Base-by-base conservation (phyloP, 2,888 invertebrate genomes). In the Pheosia gnoma region DNA sequence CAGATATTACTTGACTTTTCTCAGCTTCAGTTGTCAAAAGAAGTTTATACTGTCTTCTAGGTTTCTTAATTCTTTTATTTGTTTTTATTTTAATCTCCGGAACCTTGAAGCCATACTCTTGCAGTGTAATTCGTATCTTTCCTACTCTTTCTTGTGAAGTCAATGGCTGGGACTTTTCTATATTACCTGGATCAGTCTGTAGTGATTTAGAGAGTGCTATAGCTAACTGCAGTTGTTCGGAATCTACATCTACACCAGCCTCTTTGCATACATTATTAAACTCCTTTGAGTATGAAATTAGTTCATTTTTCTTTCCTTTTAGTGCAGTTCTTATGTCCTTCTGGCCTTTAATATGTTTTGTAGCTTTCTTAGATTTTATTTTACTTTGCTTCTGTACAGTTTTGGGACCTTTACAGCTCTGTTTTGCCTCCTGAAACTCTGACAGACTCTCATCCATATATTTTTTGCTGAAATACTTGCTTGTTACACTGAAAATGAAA, bases 221-320 rank as follows among this genome's bases (percentile, higher is more conserved):
- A 54, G 96, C 96, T 83, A 96, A 77, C 81, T 96, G 95, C 66
- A 96, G 85, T 71, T 96, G 95, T 74, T 96, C 95, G 0, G 95
- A 88, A 87, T 96, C 95, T 56, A 95, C 87, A 81, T 96, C 95
- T 59, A 90, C 75, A 2, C 92, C 92, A 60, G 85, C 86, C 67
- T 84, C 77, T 63, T 84, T 86, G 70, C 89, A 94, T 65, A 93
- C 89, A 77, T 78, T 84, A 74, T 88, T 89, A 86, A 88, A 94
- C 66, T 88, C 83, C 63, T 90, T 85, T 8, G 90, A 79, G 75
- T 92, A 94, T 36, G 84, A 70, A 60, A 91, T 69, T 54, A 92
- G 75, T 61, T 93, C 90, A 78, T 83, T 88, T 68, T 86, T 87
- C 63, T 88, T 88, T 8, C 79, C 65, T 59, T 88, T 85, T n/a